Base-by-base conservation (phyloP, 1,140 invertebrate genomes). In the Penaeus chinensis region DNA sequence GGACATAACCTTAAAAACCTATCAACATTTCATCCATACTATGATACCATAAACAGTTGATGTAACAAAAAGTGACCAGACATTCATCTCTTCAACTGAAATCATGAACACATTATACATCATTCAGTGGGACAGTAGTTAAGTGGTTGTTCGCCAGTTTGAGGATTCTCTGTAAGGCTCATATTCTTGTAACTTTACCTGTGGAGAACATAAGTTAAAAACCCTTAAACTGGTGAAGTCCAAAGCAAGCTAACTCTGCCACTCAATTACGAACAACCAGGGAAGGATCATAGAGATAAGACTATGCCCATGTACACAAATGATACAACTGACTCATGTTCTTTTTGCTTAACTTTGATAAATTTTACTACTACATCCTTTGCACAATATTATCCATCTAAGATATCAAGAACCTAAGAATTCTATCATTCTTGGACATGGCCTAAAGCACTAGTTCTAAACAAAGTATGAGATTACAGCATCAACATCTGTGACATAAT, bases 401-500 rank as follows among this genome's bases (percentile, higher is more conserved):
- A 60, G 71, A 32, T 47, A 61, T 61, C 18, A 37, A 74, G 42
- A 60, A 60, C 54, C 42, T 71, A 18, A 74, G 42, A 54, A 65
- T 77, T 54, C 32, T 85, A 87, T 78, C 81, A 87, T 65, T 78
- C 22, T 63, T 82, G 54, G 62, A 77, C 71, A 65, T 80, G 81
- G 77, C 80, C 81, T 87, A 87, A 77, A 87, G 86, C 74, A 87
- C 86, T 87, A 87, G 79, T 87, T 82, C 86, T 87, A 87, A 82
- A 87, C 78, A 82, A 76, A 81, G 86, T 87, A 87, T 87, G 86
- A 87, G 86, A 87, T 87, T 87, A 87, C 86, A 87, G 37, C 86
- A 86, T 86, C 78, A 62, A 86, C 84, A 86, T 66, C 54, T 42
- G 62, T 86, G 63, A 85, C 61, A 65, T n/a, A 62, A n/a, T 82